These are phyloP conservation scores for Chrysochloris asiatica DNA, from an alignment of 2,113 vertebrate genomes.

Conservation along the genomic window DNA sequence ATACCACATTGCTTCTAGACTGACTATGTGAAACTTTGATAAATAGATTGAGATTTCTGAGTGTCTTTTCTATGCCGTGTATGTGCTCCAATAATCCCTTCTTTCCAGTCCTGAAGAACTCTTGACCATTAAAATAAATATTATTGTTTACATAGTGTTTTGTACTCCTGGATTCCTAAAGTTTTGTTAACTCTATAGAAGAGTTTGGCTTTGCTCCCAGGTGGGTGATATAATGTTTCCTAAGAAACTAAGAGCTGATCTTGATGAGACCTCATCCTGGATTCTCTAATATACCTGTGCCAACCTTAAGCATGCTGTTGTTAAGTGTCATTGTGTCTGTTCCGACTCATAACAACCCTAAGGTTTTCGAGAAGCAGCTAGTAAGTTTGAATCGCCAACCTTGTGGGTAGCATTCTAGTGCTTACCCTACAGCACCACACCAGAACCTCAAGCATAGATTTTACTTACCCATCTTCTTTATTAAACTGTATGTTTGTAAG, in stretches of 20 bases:
- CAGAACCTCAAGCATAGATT: not conserved
- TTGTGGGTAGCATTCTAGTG: not conserved
- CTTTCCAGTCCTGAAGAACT: conserved; percentile 29
- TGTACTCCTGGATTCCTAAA: conserved; percentile 30
- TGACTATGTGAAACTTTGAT: conserved; percentile 9
- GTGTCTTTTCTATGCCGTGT: conserved; percentile 7
- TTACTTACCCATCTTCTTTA: not conserved
- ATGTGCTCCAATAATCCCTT: conserved; percentile 18
- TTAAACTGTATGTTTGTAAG: conserved; percentile 11
- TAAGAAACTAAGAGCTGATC: conserved; percentile 51
- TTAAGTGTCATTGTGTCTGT: no score
- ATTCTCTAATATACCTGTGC: not conserved
- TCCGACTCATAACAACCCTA: no score
- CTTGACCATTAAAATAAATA: conserved; percentile 43
- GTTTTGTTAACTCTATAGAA: not conserved
- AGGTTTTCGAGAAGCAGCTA: no score
- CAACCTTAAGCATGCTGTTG: not conserved
- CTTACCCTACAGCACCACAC: no score
- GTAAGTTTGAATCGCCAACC: no score
- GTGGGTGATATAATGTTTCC: not conserved
- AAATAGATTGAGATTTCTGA: not conserved
- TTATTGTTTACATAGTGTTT: not conserved
- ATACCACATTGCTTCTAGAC: conserved; percentile 39
- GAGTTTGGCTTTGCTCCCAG: conserved; percentile 37
- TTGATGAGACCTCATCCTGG: conserved; percentile 6